phyloP scores from a whole-genome alignment of 1,140 invertebrate species.

The Vanessa tameamea region DNA sequence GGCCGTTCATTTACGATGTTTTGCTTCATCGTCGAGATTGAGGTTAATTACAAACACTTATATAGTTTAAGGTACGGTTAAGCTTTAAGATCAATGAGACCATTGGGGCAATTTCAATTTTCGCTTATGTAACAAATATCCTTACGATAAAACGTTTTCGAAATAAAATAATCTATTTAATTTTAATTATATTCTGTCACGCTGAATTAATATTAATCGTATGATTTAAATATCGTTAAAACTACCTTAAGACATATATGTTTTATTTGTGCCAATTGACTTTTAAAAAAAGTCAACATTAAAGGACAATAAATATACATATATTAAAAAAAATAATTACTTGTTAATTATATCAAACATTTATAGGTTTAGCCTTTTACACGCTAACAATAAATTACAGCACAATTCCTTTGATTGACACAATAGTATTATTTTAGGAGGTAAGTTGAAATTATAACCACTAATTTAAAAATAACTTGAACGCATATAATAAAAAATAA shows the following conservation, averaged over 20 bases:
- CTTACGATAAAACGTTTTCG: too few species aligned
- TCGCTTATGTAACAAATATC: too few species aligned
- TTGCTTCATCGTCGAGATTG: too few species aligned
- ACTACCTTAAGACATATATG: background rate
- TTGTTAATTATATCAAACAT: background rate
- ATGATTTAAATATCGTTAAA: background rate
- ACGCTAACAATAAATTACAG: background rate
- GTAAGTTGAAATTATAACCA: background rate
- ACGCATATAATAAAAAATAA: background rate
- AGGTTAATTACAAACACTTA: too few species aligned
- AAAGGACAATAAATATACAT: background rate
- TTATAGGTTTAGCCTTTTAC: background rate
- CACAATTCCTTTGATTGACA: slow-evolving; percentile 7
- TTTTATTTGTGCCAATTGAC: slow-evolving; percentile 11
- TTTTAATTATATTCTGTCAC: too few species aligned
- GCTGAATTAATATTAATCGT: background rate
- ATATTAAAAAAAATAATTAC: background rate
- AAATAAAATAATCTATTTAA: too few species aligned
- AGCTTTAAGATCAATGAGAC: too few species aligned
- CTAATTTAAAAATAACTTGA: background rate
- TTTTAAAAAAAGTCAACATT: background rate
- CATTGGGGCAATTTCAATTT: too few species aligned
- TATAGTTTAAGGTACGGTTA: too few species aligned
- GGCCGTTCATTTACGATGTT: too few species aligned
- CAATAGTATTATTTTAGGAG: background rate